Conservation (phyloP, 2,797 vertebrate genomes). For the Gambusia yucatana region DNA sequence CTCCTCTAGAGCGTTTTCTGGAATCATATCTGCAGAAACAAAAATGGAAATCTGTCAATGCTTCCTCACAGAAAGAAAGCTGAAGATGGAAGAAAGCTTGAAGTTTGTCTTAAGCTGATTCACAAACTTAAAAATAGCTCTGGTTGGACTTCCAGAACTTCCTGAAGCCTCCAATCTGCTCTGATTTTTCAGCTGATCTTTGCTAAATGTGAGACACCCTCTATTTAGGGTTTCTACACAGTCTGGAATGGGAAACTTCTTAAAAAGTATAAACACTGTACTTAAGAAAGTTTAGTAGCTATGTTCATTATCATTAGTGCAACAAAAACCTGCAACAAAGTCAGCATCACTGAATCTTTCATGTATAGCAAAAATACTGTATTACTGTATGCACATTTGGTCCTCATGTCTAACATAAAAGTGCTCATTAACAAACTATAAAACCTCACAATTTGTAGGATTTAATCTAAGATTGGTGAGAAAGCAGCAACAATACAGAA, state of each 20-base stretch:
- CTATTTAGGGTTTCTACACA: not conserved
- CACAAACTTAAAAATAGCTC: not conserved
- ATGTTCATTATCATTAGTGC: not conserved
- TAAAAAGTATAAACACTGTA: not conserved
- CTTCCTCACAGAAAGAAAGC: not conserved
- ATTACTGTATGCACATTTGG: not conserved
- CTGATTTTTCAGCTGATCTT: not conserved
- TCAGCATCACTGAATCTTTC: not conserved
- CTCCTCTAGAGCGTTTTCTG: slow-evolving; percentile 98
- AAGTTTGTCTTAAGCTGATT: not conserved
- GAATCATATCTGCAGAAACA: slow-evolving; percentile 89
- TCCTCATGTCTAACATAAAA: not conserved
- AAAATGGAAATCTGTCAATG: not conserved
- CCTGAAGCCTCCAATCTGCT: not conserved
- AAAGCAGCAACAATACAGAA: not conserved
- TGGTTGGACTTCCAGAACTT: not conserved
- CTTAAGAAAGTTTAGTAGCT: not conserved
- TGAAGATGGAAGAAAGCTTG: not conserved
- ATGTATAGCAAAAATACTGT: not conserved
- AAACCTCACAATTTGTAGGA: not conserved
- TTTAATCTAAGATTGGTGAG: not conserved
- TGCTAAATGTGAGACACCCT: not conserved
- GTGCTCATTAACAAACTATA: not conserved
- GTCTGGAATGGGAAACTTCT: not conserved
- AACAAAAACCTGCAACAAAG: not conserved